Evolutionary conservation across 1,140 invertebrate genomes (phyloP), one percentile per base, ranked within the genome.

Genomic region (Idris sp.): DNA sequence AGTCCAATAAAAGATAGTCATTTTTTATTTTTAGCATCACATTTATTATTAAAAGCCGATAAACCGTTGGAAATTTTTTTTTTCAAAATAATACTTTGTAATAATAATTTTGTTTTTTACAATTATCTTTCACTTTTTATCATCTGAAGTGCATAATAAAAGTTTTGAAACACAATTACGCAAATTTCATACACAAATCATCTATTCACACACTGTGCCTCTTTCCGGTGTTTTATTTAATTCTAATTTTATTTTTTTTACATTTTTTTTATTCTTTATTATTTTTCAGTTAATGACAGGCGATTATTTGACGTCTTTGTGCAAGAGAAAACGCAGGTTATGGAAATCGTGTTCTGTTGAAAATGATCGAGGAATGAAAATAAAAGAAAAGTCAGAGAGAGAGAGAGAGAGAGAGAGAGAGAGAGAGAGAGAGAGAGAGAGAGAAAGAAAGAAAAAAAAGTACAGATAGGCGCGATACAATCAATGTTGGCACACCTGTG

Each of bases 401-500:
- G 18, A 8, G 10, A 11, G 1, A 49, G 31, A 48, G 46, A 35
- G 19, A 22, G 19, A 22, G 19, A 22, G 19, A 22, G 19, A 22
- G 19, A 22, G 19, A 6, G 2, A 19, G 1, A 13, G 31, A 13
- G 11, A 22, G 41, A 11, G 4, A 31, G 16, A 14, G 19, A 22
- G 19, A 22, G 19, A 6, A 1, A 19, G 1, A 13, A 41, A 13
- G 11, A 22, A 48, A 11, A 4, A 31, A 22, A 14, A 36, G 30
- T 10, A 0, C 14, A 26, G 67, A 49, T 40, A 61, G 43, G 26
- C 35, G 68, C 51, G 68, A 62, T 64, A 65, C 33, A 73, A 59
- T 73, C 69, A 40, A 53, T 19, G 61, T 73, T 73, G 68, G 69
- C 69, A 73, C 69, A 65, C 69, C 69, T 73, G 69, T 65, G 59